Percentiles rank a stretch among this genome's conserved stretches.
These are phyloP conservation scores for Parnassius apollo DNA, from an alignment of 2,888 invertebrate species.

Conservation along the genomic window DNA sequence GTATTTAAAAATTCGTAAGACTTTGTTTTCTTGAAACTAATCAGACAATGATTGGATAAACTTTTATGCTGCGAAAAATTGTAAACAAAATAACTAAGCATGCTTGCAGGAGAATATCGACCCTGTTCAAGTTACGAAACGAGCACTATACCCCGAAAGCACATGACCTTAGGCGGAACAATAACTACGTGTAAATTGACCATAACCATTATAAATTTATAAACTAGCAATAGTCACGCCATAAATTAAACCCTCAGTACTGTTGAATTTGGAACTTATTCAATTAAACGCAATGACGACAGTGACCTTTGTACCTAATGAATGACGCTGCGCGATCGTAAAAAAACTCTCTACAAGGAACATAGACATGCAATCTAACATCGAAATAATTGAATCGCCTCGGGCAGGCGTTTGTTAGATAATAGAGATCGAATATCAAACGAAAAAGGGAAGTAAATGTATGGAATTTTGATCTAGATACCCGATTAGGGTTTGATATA, in stretches of 20 bases:
- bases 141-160: constrained; percentile 14
- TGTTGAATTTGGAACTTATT: constrained; percentile 32
- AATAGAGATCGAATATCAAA: constrained; percentile 33
- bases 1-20: no score
- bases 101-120: constrained; percentile 76
- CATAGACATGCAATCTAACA: constrained; percentile 49
- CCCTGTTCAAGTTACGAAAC: constrained; percentile 57
- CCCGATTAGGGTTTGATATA: no score
- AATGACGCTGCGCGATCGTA: constrained; percentile 45
- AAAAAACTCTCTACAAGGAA: constrained; percentile 40
- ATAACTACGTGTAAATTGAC: constrained; percentile 22
- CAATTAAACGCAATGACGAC: constrained; percentile 47
- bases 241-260: constrained; percentile 22
- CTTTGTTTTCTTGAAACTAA: no score
- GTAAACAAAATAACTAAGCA: constrained; percentile 39
- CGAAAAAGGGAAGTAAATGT: constrained; percentile 14
- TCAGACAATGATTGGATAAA: no score
- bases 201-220: constrained; percentile 22
- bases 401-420: constrained; percentile 44
- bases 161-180: constrained; percentile 21
- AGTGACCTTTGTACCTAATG: constrained; percentile 40
- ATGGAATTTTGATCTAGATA: no score
- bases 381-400: constrained; percentile 58
- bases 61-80: no score
- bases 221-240: constrained; percentile 17